Base-by-base conservation (phyloP, 2,113 vertebrate species). In the Jacana jacana region DNA sequence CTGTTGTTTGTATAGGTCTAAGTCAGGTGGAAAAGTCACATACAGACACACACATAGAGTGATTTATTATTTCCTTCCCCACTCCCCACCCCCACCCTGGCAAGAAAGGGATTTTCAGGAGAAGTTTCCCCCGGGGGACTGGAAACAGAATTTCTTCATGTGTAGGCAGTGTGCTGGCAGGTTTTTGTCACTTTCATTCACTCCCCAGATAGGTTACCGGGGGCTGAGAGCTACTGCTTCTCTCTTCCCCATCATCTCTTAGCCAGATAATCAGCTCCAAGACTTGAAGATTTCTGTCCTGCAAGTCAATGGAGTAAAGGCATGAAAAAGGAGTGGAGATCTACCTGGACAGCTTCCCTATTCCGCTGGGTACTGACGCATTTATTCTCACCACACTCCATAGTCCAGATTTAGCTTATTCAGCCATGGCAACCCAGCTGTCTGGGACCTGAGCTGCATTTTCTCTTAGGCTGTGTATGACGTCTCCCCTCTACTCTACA, bases 151-250 rank as follows among this genome's bases (percentile, higher is more conserved):
- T 94, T 95, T 89, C 75, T 93, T 85, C 78, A 58, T 49, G 70
- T 89, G 94, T 95, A 94, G 96, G 94, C 87, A 95, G 91, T 10
- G 37, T 91, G 93, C 78, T 95, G 95, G 89, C 94, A 95, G 91
- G 65, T 86, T 95, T 95, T 96, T 95, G 77, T 93, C 91, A 85
- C 84, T 95, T 94, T 88, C 87, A 87, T 97, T 95, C 93, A 95
- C 54, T 97, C 84, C 75, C 79, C 88, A 86, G 84, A 85, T 91
- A 88, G 75, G 91, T 79, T 92, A 92, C 70, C 1, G 66, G 66
- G 63, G 84, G 81, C 63, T 96, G 91, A 95, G 54, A 89, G 54
- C 75, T 91, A 73, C 58, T 80, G 87, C n/a, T 96, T 39, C 37
- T 89, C 78, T 95, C 63, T 76, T 84, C 40, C 11, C 19, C 58